Evolutionary conservation across 1,140 invertebrate species (phyloP).

Genomic region (Paramacrobiotus metropolitanus): DNA sequence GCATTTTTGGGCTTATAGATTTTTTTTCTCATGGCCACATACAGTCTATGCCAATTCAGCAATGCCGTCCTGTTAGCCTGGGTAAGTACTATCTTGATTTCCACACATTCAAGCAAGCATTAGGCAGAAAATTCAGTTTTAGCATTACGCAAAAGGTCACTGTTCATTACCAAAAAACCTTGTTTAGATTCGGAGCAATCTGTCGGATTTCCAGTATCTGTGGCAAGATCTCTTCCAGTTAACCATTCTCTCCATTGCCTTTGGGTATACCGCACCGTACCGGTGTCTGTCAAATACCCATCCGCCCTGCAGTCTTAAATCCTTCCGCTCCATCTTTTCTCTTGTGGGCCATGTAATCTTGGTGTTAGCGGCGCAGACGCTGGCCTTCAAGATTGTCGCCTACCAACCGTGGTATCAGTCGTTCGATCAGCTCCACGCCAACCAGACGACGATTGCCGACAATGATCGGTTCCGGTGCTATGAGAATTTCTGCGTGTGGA

Average conservation of each 20-base stretch:
- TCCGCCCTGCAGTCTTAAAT: slow-evolving; percentile 35
- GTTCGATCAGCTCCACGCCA: background rate
- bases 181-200: slow-evolving; percentile 22
- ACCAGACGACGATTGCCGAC: background rate
- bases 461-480: background rate
- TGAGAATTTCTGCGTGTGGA: background rate
- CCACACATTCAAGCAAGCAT: no score
- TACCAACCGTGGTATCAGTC: background rate
- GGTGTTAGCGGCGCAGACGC: slow-evolving; percentile 38
- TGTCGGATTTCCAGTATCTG: slow-evolving; percentile 34
- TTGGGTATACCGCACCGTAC: slow-evolving; percentile 35
- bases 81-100: no score
- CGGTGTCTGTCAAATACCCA: slow-evolving; percentile 37
- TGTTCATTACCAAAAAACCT: no score
- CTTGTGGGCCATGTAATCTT: slow-evolving; percentile 42
- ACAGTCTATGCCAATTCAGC: slow-evolving; percentile 76
- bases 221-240: slow-evolving; percentile 45
- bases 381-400: slow-evolving; percentile 22
- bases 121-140: no score
- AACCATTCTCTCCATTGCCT: slow-evolving; percentile 40
- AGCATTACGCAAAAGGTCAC: no score
- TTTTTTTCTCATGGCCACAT: slow-evolving; percentile 93
- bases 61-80: slow-evolving; percentile 69
- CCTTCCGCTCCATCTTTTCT: slow-evolving; percentile 26
- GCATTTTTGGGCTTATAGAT: slow-evolving; percentile 25